These are phyloP conservation scores for Verasper variegatus DNA, from an alignment of 2,113 vertebrate genomes.

Conservation along the genomic window DNA sequence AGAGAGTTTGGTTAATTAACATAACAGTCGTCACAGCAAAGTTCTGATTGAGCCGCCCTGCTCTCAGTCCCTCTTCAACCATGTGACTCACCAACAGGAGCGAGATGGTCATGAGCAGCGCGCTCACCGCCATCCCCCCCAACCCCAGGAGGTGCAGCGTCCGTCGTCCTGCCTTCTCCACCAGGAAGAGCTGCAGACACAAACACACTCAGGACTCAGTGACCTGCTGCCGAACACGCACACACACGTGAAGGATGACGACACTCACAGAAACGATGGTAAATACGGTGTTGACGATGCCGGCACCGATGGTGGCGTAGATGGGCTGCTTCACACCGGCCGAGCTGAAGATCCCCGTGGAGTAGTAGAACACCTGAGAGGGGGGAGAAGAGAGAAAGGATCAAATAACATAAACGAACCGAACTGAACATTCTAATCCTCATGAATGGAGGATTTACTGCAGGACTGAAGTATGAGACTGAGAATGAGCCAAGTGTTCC, in stretches of 20 bases:
- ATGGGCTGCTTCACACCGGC: conserved; percentile 90
- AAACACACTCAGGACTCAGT: neutral
- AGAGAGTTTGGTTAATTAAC: no score
- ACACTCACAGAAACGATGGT: conserved; percentile 92
- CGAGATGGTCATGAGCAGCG: conserved; percentile 88
- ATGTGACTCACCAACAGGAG: conserved; percentile 82
- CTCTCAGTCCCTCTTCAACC: neutral
- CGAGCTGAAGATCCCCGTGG: conserved; percentile 90
- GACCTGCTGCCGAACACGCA: neutral
- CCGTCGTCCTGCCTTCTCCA: conserved; percentile 91
- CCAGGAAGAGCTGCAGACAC: conserved; percentile 89
- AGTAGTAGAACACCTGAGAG: conserved; percentile 95
- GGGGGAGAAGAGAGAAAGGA: neutral
- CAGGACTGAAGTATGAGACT: no score
- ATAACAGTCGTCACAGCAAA: no score
- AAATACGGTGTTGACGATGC: conserved; percentile 91
- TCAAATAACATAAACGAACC: no score
- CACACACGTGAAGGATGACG: neutral
- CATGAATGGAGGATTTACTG: no score
- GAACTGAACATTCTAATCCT: no score
- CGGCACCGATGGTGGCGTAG: conserved; percentile 95
- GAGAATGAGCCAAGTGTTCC: no score
- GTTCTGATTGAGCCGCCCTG: neutral
- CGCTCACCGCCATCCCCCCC: conserved; percentile 91
- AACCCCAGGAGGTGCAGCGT: conserved; percentile 92